Base-by-base conservation (phyloP, 2,797 vertebrate species). In the Pelobates cultripes region DNA sequence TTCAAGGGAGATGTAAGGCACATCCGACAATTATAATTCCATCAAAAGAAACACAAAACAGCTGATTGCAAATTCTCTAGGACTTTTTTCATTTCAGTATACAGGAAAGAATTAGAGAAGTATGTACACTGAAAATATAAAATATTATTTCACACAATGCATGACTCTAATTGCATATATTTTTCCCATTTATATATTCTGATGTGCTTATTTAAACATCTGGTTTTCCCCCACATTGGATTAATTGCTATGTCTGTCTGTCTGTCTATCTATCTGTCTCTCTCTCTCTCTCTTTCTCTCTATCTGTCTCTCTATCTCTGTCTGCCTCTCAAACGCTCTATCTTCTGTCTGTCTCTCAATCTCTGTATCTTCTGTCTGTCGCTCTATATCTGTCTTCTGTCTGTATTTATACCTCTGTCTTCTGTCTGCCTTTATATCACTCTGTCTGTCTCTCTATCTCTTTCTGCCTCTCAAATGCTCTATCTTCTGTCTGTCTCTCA, bases 11-110 rank as follows among this genome's bases (percentile, higher is more conserved):
- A 75, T 81, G 73, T 69, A 47, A 73, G 51, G 68, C 55, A 74
- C 44, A 76, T 70, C 43, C 10, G 57, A 81, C 66, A 75, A 75
- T 81, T 81, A 75, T 70, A 76, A 75, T 63, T 75, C 73, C 75
- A 69, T 76, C 28, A 51, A 42, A 74, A 41, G 67, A 43, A 75
- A 70, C 79, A 81, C 79, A 81, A 75, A 81, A 76, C 79, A 63
- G 73, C 67, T 81, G 79, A 81, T 75, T 81, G 79, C 73, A 76
- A 81, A 75, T 81, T 75, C 68, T 70, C 79, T 81, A 66, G 10
- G 60, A 75, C 79, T 75, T 63, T 70, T 81, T 81, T 76, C 55
- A 70, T 81, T 81, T 81, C 73, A 76, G 75, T 73, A 75, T 75
- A 53, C 43, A 81, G 75, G 73, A 81, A 76, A 61, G 53, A 81